These are phyloP conservation scores for Venturia canescens DNA, from an alignment of 1,140 invertebrate genomes.

Conservation along the genomic window DNA sequence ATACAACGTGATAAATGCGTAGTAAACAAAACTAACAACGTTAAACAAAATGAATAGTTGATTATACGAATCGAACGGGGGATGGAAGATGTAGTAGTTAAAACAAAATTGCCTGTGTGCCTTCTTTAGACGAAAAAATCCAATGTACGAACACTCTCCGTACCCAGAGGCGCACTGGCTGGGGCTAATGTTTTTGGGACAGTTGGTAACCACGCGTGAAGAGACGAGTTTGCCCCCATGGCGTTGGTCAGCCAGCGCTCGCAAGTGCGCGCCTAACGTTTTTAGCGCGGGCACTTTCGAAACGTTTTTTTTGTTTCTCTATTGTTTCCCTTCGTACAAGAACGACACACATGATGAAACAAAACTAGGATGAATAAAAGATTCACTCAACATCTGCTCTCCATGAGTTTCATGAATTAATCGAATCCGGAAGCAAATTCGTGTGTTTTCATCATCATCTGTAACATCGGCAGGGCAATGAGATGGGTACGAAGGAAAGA, in stretches of 20 bases:
- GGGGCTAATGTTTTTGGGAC: constrained; percentile 73
- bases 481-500: too few species aligned
- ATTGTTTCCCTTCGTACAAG: constrained; percentile 27
- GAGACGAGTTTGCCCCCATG: constrained; percentile 49
- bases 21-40: not conserved
- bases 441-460: too few species aligned
- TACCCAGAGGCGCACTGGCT: constrained; percentile 62
- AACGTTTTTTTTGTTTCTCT: constrained; percentile 10
- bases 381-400: too few species aligned
- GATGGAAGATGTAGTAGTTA: not conserved
- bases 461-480: too few species aligned
- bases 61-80: not conserved
- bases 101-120: not conserved
- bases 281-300: constrained; percentile 59
- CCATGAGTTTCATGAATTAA: too few species aligned
- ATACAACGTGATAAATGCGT: constrained; percentile 4
- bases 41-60: not conserved
- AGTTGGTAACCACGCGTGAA: constrained; percentile 57
- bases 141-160: constrained; percentile 37
- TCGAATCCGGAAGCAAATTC: too few species aligned
- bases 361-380: not conserved
- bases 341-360: not conserved
- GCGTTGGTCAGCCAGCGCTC: constrained; percentile 63
- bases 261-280: constrained; percentile 61
- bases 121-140: not conserved